These are phyloP conservation scores for Agapostemon virescens DNA, from an alignment of 2,888 invertebrate genomes.

Conservation along the genomic window DNA sequence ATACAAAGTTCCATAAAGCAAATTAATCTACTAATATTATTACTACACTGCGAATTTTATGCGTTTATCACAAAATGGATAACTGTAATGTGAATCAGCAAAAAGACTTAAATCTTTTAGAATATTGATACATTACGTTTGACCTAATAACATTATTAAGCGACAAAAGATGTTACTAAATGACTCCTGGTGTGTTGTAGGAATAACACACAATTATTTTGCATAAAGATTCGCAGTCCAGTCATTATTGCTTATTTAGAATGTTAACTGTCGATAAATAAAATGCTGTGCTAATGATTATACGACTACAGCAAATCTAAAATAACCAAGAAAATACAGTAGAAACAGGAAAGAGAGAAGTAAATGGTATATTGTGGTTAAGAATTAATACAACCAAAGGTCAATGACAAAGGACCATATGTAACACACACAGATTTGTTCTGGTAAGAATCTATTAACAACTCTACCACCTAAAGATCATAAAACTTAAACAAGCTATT, in stretches of 20 bases:
- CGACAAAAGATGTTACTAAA: no score
- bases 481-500: background rate
- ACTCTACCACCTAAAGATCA: background rate
- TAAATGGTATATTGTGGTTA: background rate
- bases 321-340: background rate
- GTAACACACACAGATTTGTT: background rate
- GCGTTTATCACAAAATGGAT: no score
- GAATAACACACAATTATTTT: no score
- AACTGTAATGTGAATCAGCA: no score
- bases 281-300: conserved; percentile 11
- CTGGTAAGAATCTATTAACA: background rate
- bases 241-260: background rate
- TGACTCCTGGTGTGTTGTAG: no score
- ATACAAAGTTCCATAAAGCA: background rate
- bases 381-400: background rate
- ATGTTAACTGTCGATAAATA: background rate
- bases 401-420: background rate
- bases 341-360: background rate
- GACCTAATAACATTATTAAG: no score
- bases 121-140: no score
- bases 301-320: background rate
- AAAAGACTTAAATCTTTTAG: no score
- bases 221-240: no score
- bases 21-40: background rate
- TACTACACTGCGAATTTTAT: no score